Percentiles rank a stretch among this genome's conserved stretches.
Conservation (phyloP, 2,888 invertebrate genomes). For the Erannis defoliaria region DNA sequence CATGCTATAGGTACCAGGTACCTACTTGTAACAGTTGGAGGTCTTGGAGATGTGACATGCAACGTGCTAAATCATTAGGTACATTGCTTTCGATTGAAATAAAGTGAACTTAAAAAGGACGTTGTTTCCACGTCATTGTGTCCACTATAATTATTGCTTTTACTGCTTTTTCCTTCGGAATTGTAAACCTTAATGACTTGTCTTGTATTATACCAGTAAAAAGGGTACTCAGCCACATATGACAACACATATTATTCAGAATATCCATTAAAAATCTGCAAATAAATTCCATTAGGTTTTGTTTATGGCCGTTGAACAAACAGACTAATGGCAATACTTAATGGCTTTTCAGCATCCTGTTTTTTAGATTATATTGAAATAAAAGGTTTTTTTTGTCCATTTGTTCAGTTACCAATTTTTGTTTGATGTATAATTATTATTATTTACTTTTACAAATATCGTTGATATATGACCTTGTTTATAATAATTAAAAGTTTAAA, state of each 20-base stretch:
- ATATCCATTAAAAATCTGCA: not conserved
- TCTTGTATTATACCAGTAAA: too few relatives aligned
- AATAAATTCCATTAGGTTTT: slow-evolving; percentile 8
- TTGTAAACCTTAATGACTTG: too few relatives aligned
- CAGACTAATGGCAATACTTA: slow-evolving; percentile 3
- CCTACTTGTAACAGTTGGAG: slow-evolving; percentile 15
- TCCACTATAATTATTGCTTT: not conserved
- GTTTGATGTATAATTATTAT: not conserved
- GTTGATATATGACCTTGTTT: not conserved
- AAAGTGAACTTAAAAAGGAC: not conserved
- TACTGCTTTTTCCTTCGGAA: not conserved
- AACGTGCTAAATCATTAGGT: slow-evolving; percentile 63
- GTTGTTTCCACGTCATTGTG: not conserved
- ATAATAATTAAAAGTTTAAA: not conserved
- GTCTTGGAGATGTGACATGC: slow-evolving; percentile 57
- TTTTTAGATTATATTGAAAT: not conserved
- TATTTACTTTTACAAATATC: not conserved
- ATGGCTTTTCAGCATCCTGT: not conserved
- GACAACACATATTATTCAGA: not conserved
- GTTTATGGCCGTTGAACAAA: slow-evolving; percentile 13
- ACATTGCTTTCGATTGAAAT: slow-evolving; percentile 70
- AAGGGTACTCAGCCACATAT: not conserved
- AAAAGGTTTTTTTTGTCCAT: not conserved
- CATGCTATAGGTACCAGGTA: slow-evolving; percentile 43
- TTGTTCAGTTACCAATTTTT: not conserved